These are phyloP conservation scores for Xanthia icteritia DNA, from an alignment of 2,888 invertebrate species.

Conservation along the genomic window DNA sequence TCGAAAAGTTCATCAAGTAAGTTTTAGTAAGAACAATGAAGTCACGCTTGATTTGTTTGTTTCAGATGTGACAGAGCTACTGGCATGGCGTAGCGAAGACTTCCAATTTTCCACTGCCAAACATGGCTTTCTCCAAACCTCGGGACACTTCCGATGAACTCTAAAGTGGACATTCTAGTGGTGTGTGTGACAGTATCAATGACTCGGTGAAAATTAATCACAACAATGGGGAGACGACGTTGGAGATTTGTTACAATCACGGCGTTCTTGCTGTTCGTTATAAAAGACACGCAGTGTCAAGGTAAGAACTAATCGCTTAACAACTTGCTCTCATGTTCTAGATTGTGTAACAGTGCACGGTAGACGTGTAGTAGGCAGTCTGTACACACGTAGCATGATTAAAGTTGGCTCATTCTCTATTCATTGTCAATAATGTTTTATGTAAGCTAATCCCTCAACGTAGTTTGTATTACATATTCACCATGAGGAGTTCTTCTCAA, in stretches of 20 bases:
- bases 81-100: slow-evolving; percentile 76
- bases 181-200: slow-evolving; percentile 76
- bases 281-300: slow-evolving; percentile 86
- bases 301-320: slow-evolving; percentile 73
- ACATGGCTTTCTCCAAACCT: slow-evolving; percentile 74
- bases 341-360: slow-evolving; percentile 39
- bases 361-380: slow-evolving; percentile 14
- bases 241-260: slow-evolving; percentile 86
- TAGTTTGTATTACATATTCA: slow-evolving; percentile 36
- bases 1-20: slow-evolving; percentile 15
- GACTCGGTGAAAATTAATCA: slow-evolving; percentile 84
- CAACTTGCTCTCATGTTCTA: slow-evolving; percentile 43
- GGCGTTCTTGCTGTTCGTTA: slow-evolving; percentile 84
- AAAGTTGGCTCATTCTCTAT: slow-evolving; percentile 44
- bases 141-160: slow-evolving; percentile 72
- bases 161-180: slow-evolving; percentile 68
- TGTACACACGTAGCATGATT: slow-evolving; percentile 22
- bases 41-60: slow-evolving; percentile 72
- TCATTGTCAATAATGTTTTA: slow-evolving; percentile 51
- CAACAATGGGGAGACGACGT: slow-evolving; percentile 87
- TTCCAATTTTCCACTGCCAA: slow-evolving; percentile 74
- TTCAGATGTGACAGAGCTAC: slow-evolving; percentile 83
- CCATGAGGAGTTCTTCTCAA: slow-evolving; percentile 23
- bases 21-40: slow-evolving; percentile 25
- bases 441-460: slow-evolving; percentile 36